Conservation (phyloP, 2,113 vertebrate species). For the Dicrurus megarhynchus region DNA sequence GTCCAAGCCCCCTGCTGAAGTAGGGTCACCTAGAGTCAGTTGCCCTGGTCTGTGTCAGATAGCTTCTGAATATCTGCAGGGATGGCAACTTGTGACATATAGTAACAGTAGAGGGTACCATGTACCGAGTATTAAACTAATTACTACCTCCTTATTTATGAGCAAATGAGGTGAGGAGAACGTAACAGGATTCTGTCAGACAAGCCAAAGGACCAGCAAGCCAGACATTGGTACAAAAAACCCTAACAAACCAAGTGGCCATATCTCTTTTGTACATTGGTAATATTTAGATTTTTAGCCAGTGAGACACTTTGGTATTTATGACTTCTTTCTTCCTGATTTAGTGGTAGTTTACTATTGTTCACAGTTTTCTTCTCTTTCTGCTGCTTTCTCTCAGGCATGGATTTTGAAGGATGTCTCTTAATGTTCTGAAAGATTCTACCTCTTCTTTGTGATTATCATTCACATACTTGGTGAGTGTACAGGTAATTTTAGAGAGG, state of each 20-base stretch:
- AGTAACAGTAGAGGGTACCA: neutral
- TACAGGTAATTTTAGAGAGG: neutral
- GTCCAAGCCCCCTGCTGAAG: neutral
- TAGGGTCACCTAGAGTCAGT: neutral
- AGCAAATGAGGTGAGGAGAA: neutral
- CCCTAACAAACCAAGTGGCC: neutral
- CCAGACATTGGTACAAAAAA: neutral
- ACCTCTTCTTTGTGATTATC: neutral
- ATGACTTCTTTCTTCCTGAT: neutral
- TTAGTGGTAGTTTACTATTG: neutral
- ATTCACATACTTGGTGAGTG: neutral
- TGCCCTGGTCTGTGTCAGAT: neutral
- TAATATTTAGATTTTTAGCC: neutral
- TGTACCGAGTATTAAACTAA: neutral
- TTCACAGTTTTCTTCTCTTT: neutral
- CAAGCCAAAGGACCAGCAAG: neutral
- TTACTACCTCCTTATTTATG: neutral
- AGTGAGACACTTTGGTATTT: neutral
- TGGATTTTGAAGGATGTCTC: neutral
- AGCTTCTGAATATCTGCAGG: neutral
- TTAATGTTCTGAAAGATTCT: neutral
- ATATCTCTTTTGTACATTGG: neutral
- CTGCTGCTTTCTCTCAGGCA: neutral
- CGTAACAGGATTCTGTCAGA: neutral
- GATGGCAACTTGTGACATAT: neutral